Evolutionary conservation across 2,888 invertebrate genomes (phyloP).

Genomic region (Drosophila testacea): DNA sequence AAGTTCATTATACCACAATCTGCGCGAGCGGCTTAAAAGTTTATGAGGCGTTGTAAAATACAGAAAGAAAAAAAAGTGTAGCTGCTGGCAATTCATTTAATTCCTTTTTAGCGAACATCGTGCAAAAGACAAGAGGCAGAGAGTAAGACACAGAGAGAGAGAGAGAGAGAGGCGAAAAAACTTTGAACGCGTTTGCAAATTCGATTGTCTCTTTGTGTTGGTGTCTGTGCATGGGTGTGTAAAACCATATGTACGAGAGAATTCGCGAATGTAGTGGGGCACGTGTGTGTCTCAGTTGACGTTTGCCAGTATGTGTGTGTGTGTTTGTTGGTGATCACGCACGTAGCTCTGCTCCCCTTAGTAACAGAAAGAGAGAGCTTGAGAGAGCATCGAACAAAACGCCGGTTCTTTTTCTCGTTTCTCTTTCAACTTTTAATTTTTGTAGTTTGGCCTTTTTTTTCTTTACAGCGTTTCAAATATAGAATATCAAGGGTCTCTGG

Average conservation of each 20-base stretch:
- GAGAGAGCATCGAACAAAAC: slow-evolving; percentile 59
- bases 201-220: slow-evolving; percentile 50
- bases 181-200: slow-evolving; percentile 69
- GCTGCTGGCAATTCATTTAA: slow-evolving; percentile 63
- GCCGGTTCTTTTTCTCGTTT: slow-evolving; percentile 73
- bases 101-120: slow-evolving; percentile 60
- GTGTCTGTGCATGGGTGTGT: slow-evolving; percentile 29
- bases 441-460: slow-evolving; percentile 42
- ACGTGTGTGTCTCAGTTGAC: slow-evolving; percentile 78
- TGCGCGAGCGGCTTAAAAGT: slow-evolving; percentile 67
- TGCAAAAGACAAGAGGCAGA: slow-evolving; percentile 35
- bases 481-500: slow-evolving; percentile 82
- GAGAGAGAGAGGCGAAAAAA: slow-evolving; percentile 33
- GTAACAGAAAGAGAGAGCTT: slow-evolving; percentile 59
- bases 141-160: slow-evolving; percentile 35
- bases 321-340: slow-evolving; percentile 65
- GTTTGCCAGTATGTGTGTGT: slow-evolving; percentile 34
- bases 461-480: slow-evolving; percentile 81
- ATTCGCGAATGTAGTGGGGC: slow-evolving; percentile 83
- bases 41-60: slow-evolving; percentile 73
- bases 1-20: slow-evolving; percentile 70
- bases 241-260: slow-evolving; percentile 48
- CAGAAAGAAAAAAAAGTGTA: slow-evolving; percentile 37
- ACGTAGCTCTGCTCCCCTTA: slow-evolving; percentile 70
- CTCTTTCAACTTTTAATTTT: slow-evolving; percentile 47